Conservation (phyloP, 2,888 invertebrate species). For the Hemithea aestivaria region DNA sequence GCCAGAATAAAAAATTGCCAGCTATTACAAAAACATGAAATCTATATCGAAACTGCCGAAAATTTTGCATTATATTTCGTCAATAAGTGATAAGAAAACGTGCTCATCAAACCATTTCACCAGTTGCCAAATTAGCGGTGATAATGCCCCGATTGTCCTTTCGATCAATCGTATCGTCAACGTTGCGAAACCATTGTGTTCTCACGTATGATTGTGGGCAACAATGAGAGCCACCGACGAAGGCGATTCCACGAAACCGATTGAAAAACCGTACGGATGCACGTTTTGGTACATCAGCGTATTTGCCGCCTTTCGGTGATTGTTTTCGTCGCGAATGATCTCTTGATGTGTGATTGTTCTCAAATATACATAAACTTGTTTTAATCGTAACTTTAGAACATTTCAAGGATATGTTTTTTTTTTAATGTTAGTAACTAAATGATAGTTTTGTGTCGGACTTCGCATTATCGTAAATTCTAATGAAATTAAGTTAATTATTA, state of each 20-base stretch:
- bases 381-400: too few species aligned
- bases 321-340: constrained; percentile 50
- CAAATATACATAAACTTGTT: constrained; percentile 10
- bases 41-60: too few species aligned
- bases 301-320: constrained; percentile 54
- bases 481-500: too few species aligned
- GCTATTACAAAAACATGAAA: too few species aligned
- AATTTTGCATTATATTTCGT: too few species aligned
- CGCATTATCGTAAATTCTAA: too few species aligned
- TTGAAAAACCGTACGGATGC: constrained; percentile 76
- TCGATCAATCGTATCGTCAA: constrained; percentile 43
- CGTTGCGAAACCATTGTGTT: constrained; percentile 71
- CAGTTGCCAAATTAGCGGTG: constrained; percentile 24
- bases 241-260: constrained; percentile 71
- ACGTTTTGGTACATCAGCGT: constrained; percentile 75
- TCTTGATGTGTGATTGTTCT: constrained; percentile 27
- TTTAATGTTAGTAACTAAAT: too few species aligned
- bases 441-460: too few species aligned
- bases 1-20: too few species aligned
- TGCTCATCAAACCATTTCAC: constrained; percentile 15
- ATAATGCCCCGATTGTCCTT: constrained; percentile 44
- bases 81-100: constrained; percentile 3
- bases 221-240: constrained; percentile 76
- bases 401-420: too few species aligned
- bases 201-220: constrained; percentile 73